Base-by-base conservation (phyloP, 1,140 invertebrate species). In the Vollenhovia emeryi region DNA sequence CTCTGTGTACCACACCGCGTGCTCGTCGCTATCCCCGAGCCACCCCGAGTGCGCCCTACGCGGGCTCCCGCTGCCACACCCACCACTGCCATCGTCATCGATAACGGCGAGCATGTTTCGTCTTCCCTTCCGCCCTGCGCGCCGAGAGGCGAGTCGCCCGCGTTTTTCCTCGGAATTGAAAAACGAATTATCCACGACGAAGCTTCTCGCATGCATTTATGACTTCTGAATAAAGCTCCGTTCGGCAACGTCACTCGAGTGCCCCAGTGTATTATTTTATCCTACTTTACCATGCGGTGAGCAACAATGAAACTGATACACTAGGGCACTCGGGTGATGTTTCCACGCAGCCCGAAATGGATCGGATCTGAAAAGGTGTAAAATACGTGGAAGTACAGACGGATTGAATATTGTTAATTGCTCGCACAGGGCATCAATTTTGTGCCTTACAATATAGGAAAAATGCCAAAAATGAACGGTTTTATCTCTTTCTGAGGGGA, bases 1-100 rank as follows among this genome's bases (percentile, higher is more conserved):
- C 79, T 88, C 79, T 87, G 79, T 87, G 73, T 86, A 62, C 90
- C 89, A 79, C 74, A 79, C 74, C 87, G 86, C 85, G 75, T 76
- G 40, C 75, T 84, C 74, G 27, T n/a, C n/a, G n/a, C n/a, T n/a
- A 74, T 84, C 75, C 7, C 27, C 45, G 50, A 84, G 55, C 68
- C 52, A 84, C 50, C 52, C 36, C 43, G 18, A 45, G 52, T 68
- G 62, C 82, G 82, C 60, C 83, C 84, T 73, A 30, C 57, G 86
- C 86, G 6, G 71, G 82, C 68, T 76, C 48, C 75, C 76, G 64
- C 78, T 55, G 78, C 86, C 87, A 80, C 55, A 68, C 73, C 87
- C 69, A 73, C 64, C 83, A 27, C 45, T 75, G 27, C 36, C 68
- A 64, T 27, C 68, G n/a, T 55, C 84, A 71, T 57, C 78, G 66